These are phyloP conservation scores for Epinephelus malabaricus DNA, from an alignment of 2,797 vertebrate genomes.

Conservation along the genomic window DNA sequence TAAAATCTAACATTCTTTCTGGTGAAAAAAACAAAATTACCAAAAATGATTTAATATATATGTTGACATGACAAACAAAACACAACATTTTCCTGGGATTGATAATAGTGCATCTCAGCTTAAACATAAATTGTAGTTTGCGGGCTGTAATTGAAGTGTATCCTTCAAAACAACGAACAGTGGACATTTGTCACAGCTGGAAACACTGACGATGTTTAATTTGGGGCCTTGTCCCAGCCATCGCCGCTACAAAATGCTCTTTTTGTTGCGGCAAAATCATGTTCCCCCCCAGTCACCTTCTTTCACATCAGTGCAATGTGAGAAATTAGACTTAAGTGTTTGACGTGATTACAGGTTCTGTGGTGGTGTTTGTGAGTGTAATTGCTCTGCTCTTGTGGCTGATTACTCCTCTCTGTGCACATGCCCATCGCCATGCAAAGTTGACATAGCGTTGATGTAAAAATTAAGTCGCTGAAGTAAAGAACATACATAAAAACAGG, in stretches of 20 bases:
- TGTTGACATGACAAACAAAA: not conserved
- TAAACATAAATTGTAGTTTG: slow-evolving; percentile 29
- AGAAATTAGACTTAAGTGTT: not conserved
- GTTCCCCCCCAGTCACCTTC: slow-evolving; percentile 6
- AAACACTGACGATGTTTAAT: slow-evolving; percentile 20
- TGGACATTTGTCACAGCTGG: slow-evolving; percentile 34
- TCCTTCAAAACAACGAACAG: slow-evolving; percentile 8
- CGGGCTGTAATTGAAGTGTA: slow-evolving; percentile 16
- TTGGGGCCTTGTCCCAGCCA: slow-evolving; percentile 16
- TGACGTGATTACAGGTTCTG: slow-evolving; percentile 39
- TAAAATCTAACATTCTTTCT: not conserved
- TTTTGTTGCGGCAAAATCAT: slow-evolving; percentile 16
- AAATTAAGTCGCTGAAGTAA: slow-evolving; percentile 1
- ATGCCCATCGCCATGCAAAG: not conserved
- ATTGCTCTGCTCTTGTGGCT: slow-evolving; percentile 11
- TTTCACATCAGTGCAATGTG: slow-evolving; percentile 22
- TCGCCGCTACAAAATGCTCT: slow-evolving; percentile 7
- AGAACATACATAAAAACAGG: not conserved
- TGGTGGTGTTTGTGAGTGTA: slow-evolving; percentile 5
- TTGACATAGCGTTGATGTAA: slow-evolving; percentile 3
- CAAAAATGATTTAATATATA: not conserved
- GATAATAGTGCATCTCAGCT: not conserved
- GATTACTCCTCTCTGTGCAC: not conserved
- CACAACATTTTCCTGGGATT: not conserved
- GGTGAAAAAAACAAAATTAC: not conserved